Conservation (phyloP, 2,113 vertebrate species). For the Neodontobutis hainanensis region DNA sequence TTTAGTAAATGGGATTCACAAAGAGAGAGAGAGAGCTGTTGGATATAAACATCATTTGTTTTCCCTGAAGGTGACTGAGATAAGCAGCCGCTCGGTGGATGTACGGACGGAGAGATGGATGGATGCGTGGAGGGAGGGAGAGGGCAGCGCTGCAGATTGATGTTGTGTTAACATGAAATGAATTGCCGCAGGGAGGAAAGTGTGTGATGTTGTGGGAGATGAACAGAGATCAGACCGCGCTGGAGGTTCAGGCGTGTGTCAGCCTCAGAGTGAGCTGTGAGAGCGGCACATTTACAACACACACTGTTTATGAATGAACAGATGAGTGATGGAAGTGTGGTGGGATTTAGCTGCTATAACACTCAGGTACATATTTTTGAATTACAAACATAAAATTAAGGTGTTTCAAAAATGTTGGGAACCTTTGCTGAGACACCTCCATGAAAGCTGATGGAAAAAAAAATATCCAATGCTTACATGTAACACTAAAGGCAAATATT, state of each 20-base stretch:
- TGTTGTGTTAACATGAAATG: constrained; percentile 64
- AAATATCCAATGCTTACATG: too few relatives aligned
- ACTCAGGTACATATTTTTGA: too few relatives aligned
- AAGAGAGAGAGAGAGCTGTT: constrained; percentile 9
- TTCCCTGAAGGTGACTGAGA: constrained; percentile 59
- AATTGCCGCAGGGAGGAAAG: constrained; percentile 57
- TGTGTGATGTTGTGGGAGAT: constrained; percentile 49
- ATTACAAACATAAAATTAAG: too few relatives aligned
- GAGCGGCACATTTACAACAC: constrained; percentile 4
- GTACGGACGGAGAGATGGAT: constrained; percentile 7
- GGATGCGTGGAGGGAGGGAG: constrained; percentile 33
- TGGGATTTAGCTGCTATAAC: too few relatives aligned
- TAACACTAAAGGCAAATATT: too few relatives aligned
- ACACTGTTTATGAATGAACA: constrained; percentile 48
- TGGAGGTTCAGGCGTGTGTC: constrained; percentile 29
- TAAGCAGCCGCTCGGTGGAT: constrained; percentile 16
- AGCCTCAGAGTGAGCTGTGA: background rate
- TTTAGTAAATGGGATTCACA: constrained; percentile 4
- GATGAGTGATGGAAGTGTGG: background rate
- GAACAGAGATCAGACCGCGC: constrained; percentile 47
- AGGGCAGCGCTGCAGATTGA: constrained; percentile 57
- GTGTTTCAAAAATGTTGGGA: too few relatives aligned
- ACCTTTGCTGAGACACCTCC: too few relatives aligned
- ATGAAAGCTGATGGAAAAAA: too few relatives aligned
- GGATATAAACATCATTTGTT: constrained; percentile 56